Percentiles rank a stretch among this genome's conserved stretches.
Conservation (phyloP, 2,888 invertebrate species). For the Thereva unica region DNA sequence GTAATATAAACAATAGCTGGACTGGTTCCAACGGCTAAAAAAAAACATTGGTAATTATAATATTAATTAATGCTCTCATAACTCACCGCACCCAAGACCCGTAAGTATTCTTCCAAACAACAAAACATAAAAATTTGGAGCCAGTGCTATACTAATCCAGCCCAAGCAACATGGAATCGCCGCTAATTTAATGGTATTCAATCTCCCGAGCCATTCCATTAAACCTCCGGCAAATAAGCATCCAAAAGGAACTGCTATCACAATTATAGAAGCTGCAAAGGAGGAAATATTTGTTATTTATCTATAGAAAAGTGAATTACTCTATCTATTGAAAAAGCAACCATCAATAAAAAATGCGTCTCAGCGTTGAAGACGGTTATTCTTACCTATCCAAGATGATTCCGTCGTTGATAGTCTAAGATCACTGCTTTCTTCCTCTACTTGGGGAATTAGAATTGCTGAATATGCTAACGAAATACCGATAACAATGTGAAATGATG, state of each 20-base stretch:
- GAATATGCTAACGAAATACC: conserved; percentile 65
- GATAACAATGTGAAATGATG: conserved; percentile 64
- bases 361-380: not conserved
- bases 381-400: conserved; percentile 62
- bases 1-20: conserved; percentile 67
- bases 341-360: not conserved
- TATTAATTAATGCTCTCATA: not conserved
- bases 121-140: conserved; percentile 60
- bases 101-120: conserved; percentile 61
- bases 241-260: conserved; percentile 62
- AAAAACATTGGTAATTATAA: not conserved
- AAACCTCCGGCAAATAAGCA: conserved; percentile 61
- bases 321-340: no score
- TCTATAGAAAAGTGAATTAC: no score
- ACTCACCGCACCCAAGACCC: conserved; percentile 61
- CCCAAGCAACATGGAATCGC: conserved; percentile 62
- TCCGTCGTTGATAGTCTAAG: conserved; percentile 51
- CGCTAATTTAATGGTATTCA: conserved; percentile 63
- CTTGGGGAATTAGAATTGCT: conserved; percentile 62
- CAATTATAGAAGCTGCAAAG: conserved; percentile 62
- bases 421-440: conserved; percentile 42
- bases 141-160: conserved; percentile 63
- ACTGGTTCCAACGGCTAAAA: conserved; percentile 62
- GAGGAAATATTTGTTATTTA: not conserved
- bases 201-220: conserved; percentile 63